These are phyloP conservation scores for Collichthys lucidus DNA, from an alignment of 2,113 vertebrate species.

Conservation along the genomic window DNA sequence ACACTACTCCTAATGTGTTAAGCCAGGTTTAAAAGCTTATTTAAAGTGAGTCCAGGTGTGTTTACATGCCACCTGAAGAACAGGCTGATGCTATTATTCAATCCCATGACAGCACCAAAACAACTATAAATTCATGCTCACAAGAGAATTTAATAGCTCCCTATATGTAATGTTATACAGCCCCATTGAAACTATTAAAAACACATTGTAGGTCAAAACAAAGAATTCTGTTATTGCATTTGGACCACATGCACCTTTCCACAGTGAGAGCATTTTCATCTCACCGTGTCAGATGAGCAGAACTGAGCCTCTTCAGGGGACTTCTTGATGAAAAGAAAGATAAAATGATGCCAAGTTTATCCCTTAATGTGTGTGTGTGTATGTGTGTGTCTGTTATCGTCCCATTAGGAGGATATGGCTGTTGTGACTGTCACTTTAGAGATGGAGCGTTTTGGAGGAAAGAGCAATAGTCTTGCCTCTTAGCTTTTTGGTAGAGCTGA, in stretches of 20 bases:
- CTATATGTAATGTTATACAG: neutral
- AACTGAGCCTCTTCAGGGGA: conserved; percentile 42
- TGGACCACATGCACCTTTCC: neutral
- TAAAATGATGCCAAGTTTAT: conserved; percentile 46
- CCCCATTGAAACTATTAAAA: conserved; percentile 6
- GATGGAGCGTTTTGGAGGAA: conserved; percentile 20
- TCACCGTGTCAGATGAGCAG: neutral
- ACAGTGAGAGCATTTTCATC: neutral
- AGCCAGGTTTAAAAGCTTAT: neutral
- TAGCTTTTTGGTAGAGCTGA: conserved; percentile 31
- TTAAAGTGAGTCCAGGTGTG: neutral
- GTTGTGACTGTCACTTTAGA: conserved; percentile 26
- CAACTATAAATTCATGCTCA: neutral
- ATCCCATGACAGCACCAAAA: neutral
- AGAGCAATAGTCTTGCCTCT: conserved; percentile 20
- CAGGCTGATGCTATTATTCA: neutral
- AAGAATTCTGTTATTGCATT: neutral
- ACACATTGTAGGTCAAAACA: neutral
- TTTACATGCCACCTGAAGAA: neutral
- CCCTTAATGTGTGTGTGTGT: conserved; percentile 41
- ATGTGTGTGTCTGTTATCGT: conserved; percentile 19
- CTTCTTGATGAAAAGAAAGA: conserved; percentile 54
- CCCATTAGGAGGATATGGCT: conserved; percentile 6
- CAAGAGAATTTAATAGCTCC: neutral
- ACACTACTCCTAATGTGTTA: neutral